These are phyloP conservation scores for Chloroclystis v-ata DNA, from an alignment of 2,888 invertebrate species.

Conservation along the genomic window DNA sequence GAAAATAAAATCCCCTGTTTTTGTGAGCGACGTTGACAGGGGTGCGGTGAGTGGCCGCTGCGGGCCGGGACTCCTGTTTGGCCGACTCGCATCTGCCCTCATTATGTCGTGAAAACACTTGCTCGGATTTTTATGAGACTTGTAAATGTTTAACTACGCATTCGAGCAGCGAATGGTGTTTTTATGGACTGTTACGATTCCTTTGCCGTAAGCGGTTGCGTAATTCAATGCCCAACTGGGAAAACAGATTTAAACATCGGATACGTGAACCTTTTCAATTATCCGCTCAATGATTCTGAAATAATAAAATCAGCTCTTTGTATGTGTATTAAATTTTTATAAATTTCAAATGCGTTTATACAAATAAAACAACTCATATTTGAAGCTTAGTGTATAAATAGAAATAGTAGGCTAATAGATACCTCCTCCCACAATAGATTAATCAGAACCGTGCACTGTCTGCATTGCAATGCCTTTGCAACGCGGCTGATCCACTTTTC, in stretches of 20 bases:
- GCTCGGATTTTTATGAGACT: conserved; percentile 44
- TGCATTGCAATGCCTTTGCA: conserved; percentile 73
- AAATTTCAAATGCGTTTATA: no score
- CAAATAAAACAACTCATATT: no score
- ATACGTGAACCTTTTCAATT: not conserved
- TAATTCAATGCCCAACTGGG: conserved; percentile 21
- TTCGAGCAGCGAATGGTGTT: conserved; percentile 28
- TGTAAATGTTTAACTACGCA: conserved; percentile 43
- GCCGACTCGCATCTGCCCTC: conserved; percentile 47
- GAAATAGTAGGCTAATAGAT: conserved; percentile 38
- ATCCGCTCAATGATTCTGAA: not conserved
- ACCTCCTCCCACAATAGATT: conserved; percentile 58
- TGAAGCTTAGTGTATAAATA: no score
- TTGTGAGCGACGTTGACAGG: conserved; percentile 47
- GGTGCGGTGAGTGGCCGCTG: conserved; percentile 46
- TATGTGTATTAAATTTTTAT: no score
- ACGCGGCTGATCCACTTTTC: conserved; percentile 72
- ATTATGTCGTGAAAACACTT: conserved; percentile 48
- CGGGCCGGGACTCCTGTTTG: conserved; percentile 43
- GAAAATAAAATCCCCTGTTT: conserved; percentile 56
- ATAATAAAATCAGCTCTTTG: no score
- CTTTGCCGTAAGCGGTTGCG: conserved; percentile 24
- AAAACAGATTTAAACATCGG: conserved; percentile 13
- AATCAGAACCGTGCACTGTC: conserved; percentile 65
- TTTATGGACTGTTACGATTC: conserved; percentile 28